These are phyloP conservation scores for Drosophila repletoides DNA, from an alignment of 1,140 invertebrate genomes.

Conservation along the genomic window DNA sequence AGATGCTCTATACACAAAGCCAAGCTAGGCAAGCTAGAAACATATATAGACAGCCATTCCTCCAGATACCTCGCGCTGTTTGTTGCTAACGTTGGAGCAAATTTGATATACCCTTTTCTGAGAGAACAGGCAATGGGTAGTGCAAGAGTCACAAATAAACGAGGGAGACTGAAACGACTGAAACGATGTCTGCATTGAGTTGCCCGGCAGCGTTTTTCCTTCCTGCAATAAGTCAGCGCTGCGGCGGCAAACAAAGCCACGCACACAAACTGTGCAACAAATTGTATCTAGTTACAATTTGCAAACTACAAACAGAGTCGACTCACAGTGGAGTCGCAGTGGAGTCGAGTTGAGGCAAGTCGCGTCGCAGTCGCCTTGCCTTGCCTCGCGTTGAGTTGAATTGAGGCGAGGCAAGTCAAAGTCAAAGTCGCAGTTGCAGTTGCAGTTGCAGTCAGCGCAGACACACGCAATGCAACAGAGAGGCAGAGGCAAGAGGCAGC, in stretches of 20 bases:
- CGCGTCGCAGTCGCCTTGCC: no score
- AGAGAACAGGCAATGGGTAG: no score
- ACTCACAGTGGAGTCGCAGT: no score
- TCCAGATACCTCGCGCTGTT: no score
- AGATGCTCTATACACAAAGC: no score
- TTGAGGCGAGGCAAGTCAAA: neutral
- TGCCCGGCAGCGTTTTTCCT: conserved; percentile 71
- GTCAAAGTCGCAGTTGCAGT: conserved; percentile 42
- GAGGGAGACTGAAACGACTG: conserved; percentile 46
- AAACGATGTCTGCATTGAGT: conserved; percentile 60
- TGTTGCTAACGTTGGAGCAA: no score
- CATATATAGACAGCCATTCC: no score
- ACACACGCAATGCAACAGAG: conserved; percentile 40
- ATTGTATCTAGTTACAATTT: conserved; percentile 81
- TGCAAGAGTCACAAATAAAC: conserved; percentile 30
- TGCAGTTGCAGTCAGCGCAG: conserved; percentile 30
- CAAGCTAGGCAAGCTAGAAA: no score
- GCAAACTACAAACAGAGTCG: conserved; percentile 75
- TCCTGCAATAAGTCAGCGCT: conserved; percentile 75
- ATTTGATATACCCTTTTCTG: no score
- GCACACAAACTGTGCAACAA: conserved; percentile 64
- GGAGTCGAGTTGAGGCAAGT: conserved; percentile 18
- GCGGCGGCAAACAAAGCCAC: conserved; percentile 66
- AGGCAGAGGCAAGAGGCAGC: neutral
- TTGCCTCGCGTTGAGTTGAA: neutral